Evolutionary conservation across 2,888 invertebrate species (phyloP).

Genomic region (Gymnocheta viridis): DNA sequence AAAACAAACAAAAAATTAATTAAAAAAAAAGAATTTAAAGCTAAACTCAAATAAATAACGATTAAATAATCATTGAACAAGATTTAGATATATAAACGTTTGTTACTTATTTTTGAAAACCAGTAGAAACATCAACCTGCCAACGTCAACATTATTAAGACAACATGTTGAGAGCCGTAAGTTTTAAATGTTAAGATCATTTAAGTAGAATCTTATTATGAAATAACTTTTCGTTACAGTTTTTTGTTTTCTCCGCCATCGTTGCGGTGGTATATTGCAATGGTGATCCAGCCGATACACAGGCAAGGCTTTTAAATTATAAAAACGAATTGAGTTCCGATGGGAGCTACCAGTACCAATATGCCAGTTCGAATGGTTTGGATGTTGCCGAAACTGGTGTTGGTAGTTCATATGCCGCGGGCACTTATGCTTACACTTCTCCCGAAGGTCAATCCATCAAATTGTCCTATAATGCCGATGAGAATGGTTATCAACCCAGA

Average conservation of each 20-base stretch:
- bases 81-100: slow-evolving; percentile 54
- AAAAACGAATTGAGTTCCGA: slow-evolving; percentile 78
- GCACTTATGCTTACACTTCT: slow-evolving; percentile 75
- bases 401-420: slow-evolving; percentile 82
- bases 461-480: slow-evolving; percentile 78
- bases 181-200: slow-evolving; percentile 57
- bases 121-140: slow-evolving; percentile 42
- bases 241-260: slow-evolving; percentile 22
- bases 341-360: slow-evolving; percentile 82
- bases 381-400: slow-evolving; percentile 83
- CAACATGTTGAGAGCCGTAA: slow-evolving; percentile 75
- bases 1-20: slow-evolving; percentile 37
- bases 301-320: slow-evolving; percentile 74
- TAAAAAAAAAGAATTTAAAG: slow-evolving; percentile 2
- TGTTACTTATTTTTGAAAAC: slow-evolving; percentile 17
- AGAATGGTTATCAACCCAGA: slow-evolving; percentile 78
- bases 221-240: slow-evolving; percentile 14
- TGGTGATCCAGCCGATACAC: slow-evolving; percentile 72
- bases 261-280: slow-evolving; percentile 43
- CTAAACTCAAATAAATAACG: not conserved
- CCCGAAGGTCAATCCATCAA: slow-evolving; percentile 78
- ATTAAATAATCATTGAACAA: not conserved
- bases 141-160: slow-evolving; percentile 25
- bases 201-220: not conserved
- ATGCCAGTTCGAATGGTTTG: slow-evolving; percentile 85